Evolutionary conservation across 92 coral and sea anemone species (phyloP).

Genomic region (Hydrozoanthus gracilis): DNA sequence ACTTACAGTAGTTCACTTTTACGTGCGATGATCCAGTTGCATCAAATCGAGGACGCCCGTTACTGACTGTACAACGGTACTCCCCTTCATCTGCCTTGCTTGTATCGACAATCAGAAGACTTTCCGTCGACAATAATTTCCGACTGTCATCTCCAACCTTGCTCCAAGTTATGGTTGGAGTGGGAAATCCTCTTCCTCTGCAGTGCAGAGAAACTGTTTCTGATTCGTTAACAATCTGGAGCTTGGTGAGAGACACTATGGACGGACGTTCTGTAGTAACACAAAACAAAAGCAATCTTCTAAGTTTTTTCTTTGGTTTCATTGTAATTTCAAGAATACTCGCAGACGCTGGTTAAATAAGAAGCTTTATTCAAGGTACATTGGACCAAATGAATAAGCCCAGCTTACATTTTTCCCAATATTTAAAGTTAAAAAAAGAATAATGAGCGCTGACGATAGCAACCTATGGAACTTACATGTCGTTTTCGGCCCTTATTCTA

Average conservation of each 20-base stretch:
- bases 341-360: too few relatives aligned
- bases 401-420: too few relatives aligned
- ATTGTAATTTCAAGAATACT: too few relatives aligned
- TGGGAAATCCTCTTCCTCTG: constrained; percentile 62
- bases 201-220: constrained; percentile 54
- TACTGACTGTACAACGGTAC: constrained; percentile 72
- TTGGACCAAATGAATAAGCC: too few relatives aligned
- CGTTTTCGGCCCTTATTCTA: too few relatives aligned
- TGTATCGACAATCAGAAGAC: constrained; percentile 43
- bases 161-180: constrained; percentile 59
- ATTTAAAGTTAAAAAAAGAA: too few relatives aligned
- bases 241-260: not conserved
- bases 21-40: constrained; percentile 47
- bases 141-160: constrained; percentile 35
- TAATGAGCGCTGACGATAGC: too few relatives aligned
- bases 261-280: constrained; percentile 15
- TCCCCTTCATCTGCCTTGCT: constrained; percentile 64
- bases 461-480: too few relatives aligned
- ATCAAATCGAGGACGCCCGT: constrained; percentile 68
- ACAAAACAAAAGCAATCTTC: not conserved
- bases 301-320: too few relatives aligned
- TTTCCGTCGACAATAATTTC: constrained; percentile 30
- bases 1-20: constrained; percentile 39
- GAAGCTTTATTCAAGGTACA: too few relatives aligned
- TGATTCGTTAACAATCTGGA: constrained; percentile 53